Percentiles rank a stretch among this genome's conserved stretches.
phyloP scores from a whole-genome alignment of 2,888 invertebrate genomes.

The Aspidiotus rigidus region DNA sequence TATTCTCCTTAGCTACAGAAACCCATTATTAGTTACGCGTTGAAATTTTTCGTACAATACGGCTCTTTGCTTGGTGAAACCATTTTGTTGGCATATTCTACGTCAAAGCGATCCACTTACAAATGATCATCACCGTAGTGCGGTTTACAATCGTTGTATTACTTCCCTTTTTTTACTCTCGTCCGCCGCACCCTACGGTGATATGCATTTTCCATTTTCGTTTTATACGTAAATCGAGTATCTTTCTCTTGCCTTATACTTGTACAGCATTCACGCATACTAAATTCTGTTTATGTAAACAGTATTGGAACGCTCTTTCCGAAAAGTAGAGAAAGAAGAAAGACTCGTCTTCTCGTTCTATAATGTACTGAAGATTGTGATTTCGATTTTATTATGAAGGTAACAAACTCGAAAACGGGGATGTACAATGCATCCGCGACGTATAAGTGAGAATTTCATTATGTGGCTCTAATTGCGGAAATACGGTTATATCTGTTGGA shows the following conservation, averaged over 20 bases:
- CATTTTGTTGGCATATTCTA: background rate
- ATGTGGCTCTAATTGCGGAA: too few relatives aligned
- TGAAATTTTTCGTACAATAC: slow-evolving; percentile 13
- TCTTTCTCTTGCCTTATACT: background rate
- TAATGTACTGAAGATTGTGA: background rate
- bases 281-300: too few relatives aligned
- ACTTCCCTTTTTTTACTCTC: slow-evolving; percentile 1
- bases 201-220: slow-evolving; percentile 4
- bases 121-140: slow-evolving; percentile 14
- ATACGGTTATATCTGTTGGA: too few relatives aligned
- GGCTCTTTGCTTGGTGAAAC: slow-evolving; percentile 11
- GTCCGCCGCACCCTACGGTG: background rate
- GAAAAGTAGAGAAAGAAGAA: background rate
- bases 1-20: slow-evolving; percentile 10
- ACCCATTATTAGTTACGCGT: slow-evolving; percentile 18
- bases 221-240: background rate
- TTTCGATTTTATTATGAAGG: background rate
- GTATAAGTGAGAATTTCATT: too few relatives aligned
- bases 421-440: too few relatives aligned
- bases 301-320: too few relatives aligned
- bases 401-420: too few relatives aligned
- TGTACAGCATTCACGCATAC: too few relatives aligned
- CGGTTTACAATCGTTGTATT: slow-evolving; percentile 17
- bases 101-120: slow-evolving; percentile 15
- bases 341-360: background rate